Percentiles rank a stretch among this genome's conserved stretches.
These are phyloP conservation scores for Bilobella aurantiaca DNA, from an alignment of 1,140 invertebrate species.

Conservation along the genomic window DNA sequence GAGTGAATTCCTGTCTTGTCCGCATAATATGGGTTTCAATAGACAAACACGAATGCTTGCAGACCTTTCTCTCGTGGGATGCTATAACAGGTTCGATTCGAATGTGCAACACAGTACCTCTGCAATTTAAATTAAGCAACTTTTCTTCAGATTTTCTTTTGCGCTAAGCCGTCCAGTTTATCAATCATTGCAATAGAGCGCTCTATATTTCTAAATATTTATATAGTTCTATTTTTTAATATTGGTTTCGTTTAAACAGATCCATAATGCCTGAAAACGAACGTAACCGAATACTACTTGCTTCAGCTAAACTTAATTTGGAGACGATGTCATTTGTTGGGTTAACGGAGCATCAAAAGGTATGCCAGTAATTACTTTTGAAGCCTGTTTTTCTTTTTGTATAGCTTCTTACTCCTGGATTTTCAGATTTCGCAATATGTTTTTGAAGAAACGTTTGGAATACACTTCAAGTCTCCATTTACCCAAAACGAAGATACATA, in stretches of 20 bases:
- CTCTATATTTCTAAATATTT: too few species aligned
- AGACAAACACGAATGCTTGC: conserved; percentile 95
- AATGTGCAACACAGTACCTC: neutral
- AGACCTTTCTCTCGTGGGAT: conserved; percentile 84
- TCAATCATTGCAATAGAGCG: too few species aligned
- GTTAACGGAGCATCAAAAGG: conserved; percentile 87
- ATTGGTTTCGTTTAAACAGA: conserved; percentile 30
- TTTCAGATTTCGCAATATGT: conserved; percentile 78
- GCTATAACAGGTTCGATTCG: conserved; percentile 61
- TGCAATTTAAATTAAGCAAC: too few species aligned
- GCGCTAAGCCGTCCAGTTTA: too few species aligned
- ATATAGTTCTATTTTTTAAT: too few species aligned
- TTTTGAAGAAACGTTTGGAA: conserved; percentile 93
- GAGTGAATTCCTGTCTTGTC: conserved; percentile 78
- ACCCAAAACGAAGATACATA: conserved; percentile 81
- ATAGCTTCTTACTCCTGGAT: conserved; percentile 15
- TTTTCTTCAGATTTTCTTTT: too few species aligned
- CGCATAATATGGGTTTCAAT: conserved; percentile 87
- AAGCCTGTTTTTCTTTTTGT: neutral
- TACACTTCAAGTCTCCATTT: conserved; percentile 77
- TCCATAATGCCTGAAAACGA: conserved; percentile 57
- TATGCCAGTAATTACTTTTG: conserved; percentile 36
- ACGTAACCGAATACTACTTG: conserved; percentile 69
- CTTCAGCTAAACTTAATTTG: conserved; percentile 89
- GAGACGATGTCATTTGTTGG: conserved; percentile 93